Evolutionary conservation across 1,140 invertebrate genomes (phyloP).

Genomic region (Drosophila hydei): DNA sequence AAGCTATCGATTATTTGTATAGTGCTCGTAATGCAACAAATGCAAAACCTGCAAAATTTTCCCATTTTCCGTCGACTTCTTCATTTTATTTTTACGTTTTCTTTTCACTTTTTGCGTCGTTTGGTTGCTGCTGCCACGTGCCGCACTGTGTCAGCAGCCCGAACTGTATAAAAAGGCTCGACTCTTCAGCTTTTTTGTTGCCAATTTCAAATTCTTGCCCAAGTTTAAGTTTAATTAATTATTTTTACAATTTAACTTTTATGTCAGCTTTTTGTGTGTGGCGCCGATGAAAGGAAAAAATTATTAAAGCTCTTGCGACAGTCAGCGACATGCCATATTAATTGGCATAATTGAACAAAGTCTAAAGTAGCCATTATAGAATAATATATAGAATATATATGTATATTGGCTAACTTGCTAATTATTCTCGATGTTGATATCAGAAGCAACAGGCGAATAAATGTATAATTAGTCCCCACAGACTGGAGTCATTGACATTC

Average conservation of each 20-base stretch:
- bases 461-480: no score
- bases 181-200: not conserved
- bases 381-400: no score
- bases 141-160: slow-evolving; percentile 8
- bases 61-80: slow-evolving; percentile 34
- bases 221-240: slow-evolving; percentile 12
- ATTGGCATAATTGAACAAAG: no score
- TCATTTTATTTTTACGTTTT: slow-evolving; percentile 1
- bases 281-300: no score
- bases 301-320: no score
- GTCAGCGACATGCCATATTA: no score
- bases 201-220: not conserved
- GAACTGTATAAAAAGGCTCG: not conserved
- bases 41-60: slow-evolving; percentile 61
- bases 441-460: no score
- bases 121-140: slow-evolving; percentile 20
- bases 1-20: slow-evolving; percentile 78
- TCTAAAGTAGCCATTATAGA: no score
- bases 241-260: slow-evolving; percentile 10
- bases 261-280: not conserved
- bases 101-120: slow-evolving; percentile 14
- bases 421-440: no score
- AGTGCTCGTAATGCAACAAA: slow-evolving; percentile 35
- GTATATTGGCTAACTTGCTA: no score
- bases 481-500: no score